A percentile compares a stretch with the other conserved stretches of the same genome.
Conservation (phyloP, 2,888 invertebrate species). For the Chironomus tentans region DNA sequence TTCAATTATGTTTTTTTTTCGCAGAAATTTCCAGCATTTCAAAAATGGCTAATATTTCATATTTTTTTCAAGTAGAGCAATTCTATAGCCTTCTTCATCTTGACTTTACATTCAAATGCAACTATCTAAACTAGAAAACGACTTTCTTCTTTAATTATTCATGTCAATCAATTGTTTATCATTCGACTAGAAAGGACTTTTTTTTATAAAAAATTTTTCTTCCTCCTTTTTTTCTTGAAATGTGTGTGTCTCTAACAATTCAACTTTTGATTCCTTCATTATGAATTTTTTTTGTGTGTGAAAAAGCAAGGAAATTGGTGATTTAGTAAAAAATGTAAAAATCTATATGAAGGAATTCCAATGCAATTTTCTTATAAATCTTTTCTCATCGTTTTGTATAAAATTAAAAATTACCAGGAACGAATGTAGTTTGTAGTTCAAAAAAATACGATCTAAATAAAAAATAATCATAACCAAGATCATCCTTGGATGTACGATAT, state of each 20-base stretch:
- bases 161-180: neutral
- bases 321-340: too few relatives aligned
- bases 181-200: too few relatives aligned
- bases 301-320: neutral
- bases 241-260: neutral
- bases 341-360: too few relatives aligned
- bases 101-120: neutral
- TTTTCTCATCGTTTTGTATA: too few relatives aligned
- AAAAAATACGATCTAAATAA: too few relatives aligned
- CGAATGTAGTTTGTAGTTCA: too few relatives aligned
- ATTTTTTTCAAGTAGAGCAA: neutral
- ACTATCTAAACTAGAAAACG: slow-evolving; percentile 4
- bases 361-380: too few relatives aligned
- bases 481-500: too few relatives aligned
- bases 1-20: slow-evolving; percentile 2
- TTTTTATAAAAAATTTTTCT: too few relatives aligned
- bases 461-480: too few relatives aligned
- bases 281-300: neutral
- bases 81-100: slow-evolving; percentile 5
- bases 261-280: neutral
- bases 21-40: slow-evolving; percentile 18
- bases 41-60: neutral
- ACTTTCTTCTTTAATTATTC: neutral
- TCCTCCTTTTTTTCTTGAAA: neutral
- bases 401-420: too few relatives aligned